A percentile compares a stretch with the other conserved stretches of the same genome.
Evolutionary conservation across 2,888 invertebrate genomes (phyloP).

Genomic region (Stenodera caucasica): DNA sequence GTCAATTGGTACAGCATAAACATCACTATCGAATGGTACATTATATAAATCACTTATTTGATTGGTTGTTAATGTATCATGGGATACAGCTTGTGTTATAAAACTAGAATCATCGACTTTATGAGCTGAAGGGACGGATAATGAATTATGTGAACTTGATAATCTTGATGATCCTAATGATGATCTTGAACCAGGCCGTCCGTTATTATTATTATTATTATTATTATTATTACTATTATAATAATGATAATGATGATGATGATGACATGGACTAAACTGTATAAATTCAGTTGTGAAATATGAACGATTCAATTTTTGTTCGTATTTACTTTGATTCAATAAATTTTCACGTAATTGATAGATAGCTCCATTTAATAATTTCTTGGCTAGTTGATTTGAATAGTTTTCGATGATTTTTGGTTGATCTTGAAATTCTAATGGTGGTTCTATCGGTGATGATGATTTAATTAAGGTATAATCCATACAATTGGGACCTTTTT

Average conservation of each 20-base stretch:
- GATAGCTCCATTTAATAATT: constrained; percentile 58
- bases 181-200: constrained; percentile 72
- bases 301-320: constrained; percentile 41
- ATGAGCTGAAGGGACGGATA: constrained; percentile 69
- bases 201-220: constrained; percentile 23
- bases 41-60: constrained; percentile 85
- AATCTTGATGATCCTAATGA: constrained; percentile 77
- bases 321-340: neutral
- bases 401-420: constrained; percentile 56
- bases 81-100: constrained; percentile 86
- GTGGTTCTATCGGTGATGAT: constrained; percentile 75
- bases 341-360: constrained; percentile 39
- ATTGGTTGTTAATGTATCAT: constrained; percentile 75
- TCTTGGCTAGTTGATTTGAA: constrained; percentile 56
- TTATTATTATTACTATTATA: neutral
- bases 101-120: constrained; percentile 83
- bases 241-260: constrained; percentile 4
- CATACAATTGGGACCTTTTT: constrained; percentile 70
- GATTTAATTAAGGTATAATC: constrained; percentile 60
- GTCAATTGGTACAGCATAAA: constrained; percentile 84
- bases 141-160: constrained; percentile 83
- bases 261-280: constrained; percentile 64
- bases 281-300: constrained; percentile 63
- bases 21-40: constrained; percentile 86
- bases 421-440: constrained; percentile 79